Conservation (phyloP, 1,140 invertebrate species). For the Limonius californicus region DNA sequence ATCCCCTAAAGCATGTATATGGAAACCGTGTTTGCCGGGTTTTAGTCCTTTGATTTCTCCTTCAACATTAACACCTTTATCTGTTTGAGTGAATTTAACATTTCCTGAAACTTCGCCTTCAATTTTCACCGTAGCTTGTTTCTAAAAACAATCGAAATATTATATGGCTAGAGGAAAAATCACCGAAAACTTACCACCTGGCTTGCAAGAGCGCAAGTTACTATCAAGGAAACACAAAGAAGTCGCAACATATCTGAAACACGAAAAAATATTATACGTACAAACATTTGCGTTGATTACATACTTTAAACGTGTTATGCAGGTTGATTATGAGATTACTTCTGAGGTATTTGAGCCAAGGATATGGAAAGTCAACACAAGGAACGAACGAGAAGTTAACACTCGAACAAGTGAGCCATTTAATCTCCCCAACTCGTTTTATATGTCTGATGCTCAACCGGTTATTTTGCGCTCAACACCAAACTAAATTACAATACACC, state of each 20-base stretch:
- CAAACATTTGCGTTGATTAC: neutral
- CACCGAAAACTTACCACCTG: neutral
- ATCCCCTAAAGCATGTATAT: slow-evolving; percentile 81
- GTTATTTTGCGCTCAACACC: neutral
- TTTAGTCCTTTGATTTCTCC: slow-evolving; percentile 73
- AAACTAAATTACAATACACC: too few species aligned
- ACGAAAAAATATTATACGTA: neutral
- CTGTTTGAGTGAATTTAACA: neutral
- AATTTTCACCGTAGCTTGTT: neutral
- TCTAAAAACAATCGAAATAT: neutral
- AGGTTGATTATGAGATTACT: too few species aligned
- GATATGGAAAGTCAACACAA: neutral
- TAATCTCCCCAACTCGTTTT: neutral
- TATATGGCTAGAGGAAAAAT: neutral
- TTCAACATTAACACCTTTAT: slow-evolving; percentile 54
- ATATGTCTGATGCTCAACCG: neutral
- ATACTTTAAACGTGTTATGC: too few species aligned
- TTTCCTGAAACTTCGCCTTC: neutral
- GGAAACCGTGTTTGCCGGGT: slow-evolving; percentile 58
- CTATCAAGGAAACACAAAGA: neutral
- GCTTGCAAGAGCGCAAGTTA: neutral
- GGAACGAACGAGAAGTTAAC: neutral
- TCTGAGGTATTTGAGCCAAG: too few species aligned
- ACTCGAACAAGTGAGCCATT: neutral
- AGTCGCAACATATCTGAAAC: neutral